Conservation (phyloP, 2,888 invertebrate species). For the Ferrisia virgata region DNA sequence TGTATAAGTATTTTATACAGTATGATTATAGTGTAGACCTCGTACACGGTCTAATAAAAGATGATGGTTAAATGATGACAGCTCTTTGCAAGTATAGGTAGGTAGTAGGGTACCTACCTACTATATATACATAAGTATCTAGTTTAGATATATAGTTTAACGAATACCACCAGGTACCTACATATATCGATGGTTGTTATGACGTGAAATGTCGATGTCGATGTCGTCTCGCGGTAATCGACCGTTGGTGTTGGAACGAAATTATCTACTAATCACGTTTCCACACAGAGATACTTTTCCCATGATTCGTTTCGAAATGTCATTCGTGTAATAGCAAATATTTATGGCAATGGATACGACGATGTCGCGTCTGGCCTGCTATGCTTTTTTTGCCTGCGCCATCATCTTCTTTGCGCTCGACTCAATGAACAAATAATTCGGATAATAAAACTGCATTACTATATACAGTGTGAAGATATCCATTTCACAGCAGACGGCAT, state of each 20-base stretch:
- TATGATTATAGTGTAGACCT: too few relatives aligned
- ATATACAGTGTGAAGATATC: not conserved
- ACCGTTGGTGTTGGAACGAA: not conserved
- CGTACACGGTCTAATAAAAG: not conserved
- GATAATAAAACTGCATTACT: constrained; percentile 6
- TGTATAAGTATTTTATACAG: not conserved
- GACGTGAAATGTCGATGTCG: constrained; percentile 21
- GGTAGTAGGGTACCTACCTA: too few relatives aligned
- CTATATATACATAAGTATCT: too few relatives aligned
- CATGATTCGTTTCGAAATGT: constrained; percentile 25
- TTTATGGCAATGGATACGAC: not conserved
- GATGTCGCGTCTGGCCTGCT: not conserved
- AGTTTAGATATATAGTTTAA: too few relatives aligned
- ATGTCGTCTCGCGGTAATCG: constrained; percentile 6
- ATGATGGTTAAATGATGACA: constrained; percentile 29
- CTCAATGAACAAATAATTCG: constrained; percentile 5
- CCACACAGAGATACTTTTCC: constrained; percentile 11
- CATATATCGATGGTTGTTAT: too few relatives aligned
- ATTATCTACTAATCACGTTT: constrained; percentile 21
- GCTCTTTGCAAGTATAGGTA: not conserved
- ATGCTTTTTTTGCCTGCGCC: too few relatives aligned
- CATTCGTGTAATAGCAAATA: constrained; percentile 16
- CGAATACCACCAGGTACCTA: too few relatives aligned
- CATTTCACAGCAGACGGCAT: not conserved
- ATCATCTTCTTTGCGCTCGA: not conserved